phyloP scores from a whole-genome alignment of 1,140 invertebrate genomes.

The Acromyrmex echinatior region DNA sequence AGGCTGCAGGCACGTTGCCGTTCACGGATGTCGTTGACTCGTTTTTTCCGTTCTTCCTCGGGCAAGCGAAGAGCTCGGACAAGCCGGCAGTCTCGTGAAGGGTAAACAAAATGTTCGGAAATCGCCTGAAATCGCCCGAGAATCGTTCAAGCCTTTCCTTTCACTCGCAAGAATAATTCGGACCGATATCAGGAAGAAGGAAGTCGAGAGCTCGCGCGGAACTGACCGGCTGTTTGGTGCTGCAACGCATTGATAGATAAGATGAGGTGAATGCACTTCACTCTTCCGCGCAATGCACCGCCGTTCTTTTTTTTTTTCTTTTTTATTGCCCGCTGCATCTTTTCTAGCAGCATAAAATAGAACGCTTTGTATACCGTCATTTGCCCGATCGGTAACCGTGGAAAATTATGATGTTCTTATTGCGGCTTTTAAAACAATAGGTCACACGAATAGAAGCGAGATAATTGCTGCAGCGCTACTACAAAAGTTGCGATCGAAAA shows the following conservation, averaged over 20 bases:
- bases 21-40: conserved; percentile 73
- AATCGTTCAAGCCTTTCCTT: conserved; percentile 30
- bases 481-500: neutral
- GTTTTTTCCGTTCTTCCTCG: conserved; percentile 65
- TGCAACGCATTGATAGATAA: conserved; percentile 49
- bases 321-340: neutral
- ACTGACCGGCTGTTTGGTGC: conserved; percentile 70
- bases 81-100: neutral
- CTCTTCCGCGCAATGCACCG: conserved; percentile 62
- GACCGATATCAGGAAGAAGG: conserved; percentile 58
- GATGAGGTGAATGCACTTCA: conserved; percentile 76
- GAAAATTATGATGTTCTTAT: conserved; percentile 25
- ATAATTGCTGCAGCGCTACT: neutral
- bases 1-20: conserved; percentile 42
- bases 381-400: conserved; percentile 20
- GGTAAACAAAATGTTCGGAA: conserved; percentile 70
- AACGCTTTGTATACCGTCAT: conserved; percentile 8
- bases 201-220: conserved; percentile 71
- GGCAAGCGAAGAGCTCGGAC: neutral
- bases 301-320: neutral
- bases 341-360: conserved; percentile 20
- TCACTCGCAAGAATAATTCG: conserved; percentile 49
- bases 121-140: conserved; percentile 14
- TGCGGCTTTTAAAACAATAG: conserved; percentile 35
- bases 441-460: neutral